A percentile compares a stretch with the other conserved stretches of the same genome.
phyloP scores from a whole-genome alignment of 2,888 invertebrate genomes.

The Phragmatobia fuliginosa region DNA sequence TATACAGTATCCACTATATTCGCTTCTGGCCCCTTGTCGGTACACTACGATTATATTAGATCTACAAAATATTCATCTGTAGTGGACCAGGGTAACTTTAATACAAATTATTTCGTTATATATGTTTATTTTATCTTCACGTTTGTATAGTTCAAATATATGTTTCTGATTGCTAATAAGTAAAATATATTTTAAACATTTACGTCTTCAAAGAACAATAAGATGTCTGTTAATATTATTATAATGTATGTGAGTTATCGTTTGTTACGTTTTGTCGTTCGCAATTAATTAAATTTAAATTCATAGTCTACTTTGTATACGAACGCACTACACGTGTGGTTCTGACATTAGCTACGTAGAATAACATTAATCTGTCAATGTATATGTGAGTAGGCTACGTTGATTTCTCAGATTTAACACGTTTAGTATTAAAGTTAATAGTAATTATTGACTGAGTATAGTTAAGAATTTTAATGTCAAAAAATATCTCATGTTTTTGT shows the following conservation, averaged over 20 bases:
- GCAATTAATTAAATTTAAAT: conserved; percentile 29
- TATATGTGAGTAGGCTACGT: conserved; percentile 45
- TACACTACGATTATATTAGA: conserved; percentile 55
- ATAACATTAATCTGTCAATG: conserved; percentile 43
- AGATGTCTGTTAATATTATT: conserved; percentile 16
- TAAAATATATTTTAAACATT: conserved; percentile 38
- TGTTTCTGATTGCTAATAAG: conserved; percentile 50
- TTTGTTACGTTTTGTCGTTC: conserved; percentile 17
- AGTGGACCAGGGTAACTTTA: conserved; percentile 74
- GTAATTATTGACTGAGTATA: conserved; percentile 82
- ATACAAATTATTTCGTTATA: conserved; percentile 54
- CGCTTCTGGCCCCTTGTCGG: conserved; percentile 64
- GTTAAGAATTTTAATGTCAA: conserved; percentile 70
- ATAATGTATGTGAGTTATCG: conserved; percentile 11
- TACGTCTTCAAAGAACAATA: conserved; percentile 29
- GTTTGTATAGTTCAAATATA: conserved; percentile 57
- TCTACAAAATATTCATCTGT: conserved; percentile 56
- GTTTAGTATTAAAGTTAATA: conserved; percentile 73
- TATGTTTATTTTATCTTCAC: conserved; percentile 53
- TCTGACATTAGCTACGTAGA: conserved; percentile 31
- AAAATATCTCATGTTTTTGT: conserved; percentile 59
- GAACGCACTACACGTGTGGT: conserved; percentile 41
- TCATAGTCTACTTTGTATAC: conserved; percentile 47
- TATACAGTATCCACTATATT: conserved; percentile 76
- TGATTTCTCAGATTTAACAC: conserved; percentile 55